Base-by-base conservation (phyloP, 2,113 vertebrate species). In the Casuarius casuarius region DNA sequence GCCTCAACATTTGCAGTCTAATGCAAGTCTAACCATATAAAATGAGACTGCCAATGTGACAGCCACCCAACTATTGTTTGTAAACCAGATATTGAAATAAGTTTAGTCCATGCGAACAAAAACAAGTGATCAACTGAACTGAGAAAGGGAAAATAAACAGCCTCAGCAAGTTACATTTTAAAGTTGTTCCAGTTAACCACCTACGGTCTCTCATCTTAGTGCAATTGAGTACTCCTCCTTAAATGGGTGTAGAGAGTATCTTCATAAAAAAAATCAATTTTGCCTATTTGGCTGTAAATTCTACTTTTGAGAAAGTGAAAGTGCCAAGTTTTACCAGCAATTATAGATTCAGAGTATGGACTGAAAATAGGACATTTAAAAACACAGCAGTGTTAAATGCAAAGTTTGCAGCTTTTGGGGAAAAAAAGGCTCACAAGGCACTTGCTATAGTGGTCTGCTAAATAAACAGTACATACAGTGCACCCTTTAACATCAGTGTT, bases 341-440 rank as follows among this genome's bases (percentile, higher is more conserved):
- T 86, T 94, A 90, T 77, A 83, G 63, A 83, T 82, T 94, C 58
- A 62, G 40, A 42, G 33, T 52, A 75, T 31, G 73, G 75, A 46
- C 33, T 77, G 49, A 83, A 84, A 77, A 6, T 25, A 40, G 2
- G 61, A 88, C 28, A 91, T 1, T 78, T 81, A 81, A 42, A 15
- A 65, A 91, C 61, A 42, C 84, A 93, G 46, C 33, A 40, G n/a
- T 77, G 18, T 35, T 40, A 54, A 63, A 93, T 81, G 84, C 4
- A 74, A 74, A 89, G 80, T 46, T 79, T 56, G 84, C 63, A 76
- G 77, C 31, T 42, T 51, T 67, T 89, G 87, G 48, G 29, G 38
- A 91, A 90, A 87, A 93, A 95, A 73, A 68, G 70, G 63, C 84
- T 94, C 89, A 63, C 78, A 87, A 97, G 97, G 96, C 97, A 98